Evolutionary conservation across 2,888 invertebrate genomes (phyloP).

Genomic region (Eristalis arbustorum): DNA sequence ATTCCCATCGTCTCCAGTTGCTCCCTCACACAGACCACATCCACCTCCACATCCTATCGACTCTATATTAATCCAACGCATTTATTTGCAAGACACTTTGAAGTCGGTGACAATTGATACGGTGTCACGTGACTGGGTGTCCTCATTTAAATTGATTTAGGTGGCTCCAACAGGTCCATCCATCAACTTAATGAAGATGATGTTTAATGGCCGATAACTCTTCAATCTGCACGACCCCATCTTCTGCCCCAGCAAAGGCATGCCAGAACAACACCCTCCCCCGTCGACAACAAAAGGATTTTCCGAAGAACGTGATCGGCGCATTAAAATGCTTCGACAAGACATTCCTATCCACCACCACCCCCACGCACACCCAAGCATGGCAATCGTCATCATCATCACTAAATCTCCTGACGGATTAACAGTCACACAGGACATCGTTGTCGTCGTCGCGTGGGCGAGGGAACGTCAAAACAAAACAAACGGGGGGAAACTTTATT

Average conservation of each 20-base stretch:
- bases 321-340: slow-evolving; percentile 34
- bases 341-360: background rate
- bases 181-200: slow-evolving; percentile 11
- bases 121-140: background rate
- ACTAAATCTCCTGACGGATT: slow-evolving; percentile 56
- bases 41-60: background rate
- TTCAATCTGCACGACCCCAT: background rate
- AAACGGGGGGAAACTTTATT: slow-evolving; percentile 51
- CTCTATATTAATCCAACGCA: background rate
- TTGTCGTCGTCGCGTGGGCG: too few relatives aligned
- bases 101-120: slow-evolving; percentile 27
- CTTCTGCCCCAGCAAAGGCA: background rate
- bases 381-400: slow-evolving; percentile 11
- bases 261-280: background rate
- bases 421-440: slow-evolving; percentile 48
- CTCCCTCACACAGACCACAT: background rate
- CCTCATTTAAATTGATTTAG: slow-evolving; percentile 13
- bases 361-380: background rate
- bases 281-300: slow-evolving; percentile 45
- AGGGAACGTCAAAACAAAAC: slow-evolving; percentile 7
- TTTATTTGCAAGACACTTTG: background rate
- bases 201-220: background rate
- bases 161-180: slow-evolving; percentile 44
- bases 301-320: slow-evolving; percentile 52
- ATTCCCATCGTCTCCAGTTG: too few relatives aligned